Conservation (phyloP, 2,888 invertebrate genomes). For the Ctena decussata region DNA sequence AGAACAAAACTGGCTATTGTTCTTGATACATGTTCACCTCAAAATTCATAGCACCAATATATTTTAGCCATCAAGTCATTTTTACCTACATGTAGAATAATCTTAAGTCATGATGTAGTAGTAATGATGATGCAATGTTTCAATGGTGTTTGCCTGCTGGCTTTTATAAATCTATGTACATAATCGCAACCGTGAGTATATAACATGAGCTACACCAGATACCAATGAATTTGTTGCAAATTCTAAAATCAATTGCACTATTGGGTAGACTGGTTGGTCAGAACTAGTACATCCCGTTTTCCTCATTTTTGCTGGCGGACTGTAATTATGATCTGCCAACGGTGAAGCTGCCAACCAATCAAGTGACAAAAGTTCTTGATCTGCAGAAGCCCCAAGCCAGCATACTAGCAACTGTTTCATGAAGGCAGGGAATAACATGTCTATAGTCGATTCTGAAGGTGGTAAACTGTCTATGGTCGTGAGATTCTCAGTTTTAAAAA, state of each 20-base stretch:
- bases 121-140: too few species aligned
- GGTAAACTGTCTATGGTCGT: slow-evolving; percentile 76
- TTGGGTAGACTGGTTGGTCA: slow-evolving; percentile 41
- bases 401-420: slow-evolving; percentile 73
- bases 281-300: background rate
- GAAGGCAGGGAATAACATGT: slow-evolving; percentile 73
- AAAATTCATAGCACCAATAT: too few species aligned
- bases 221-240: slow-evolving; percentile 79
- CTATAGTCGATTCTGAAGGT: slow-evolving; percentile 68
- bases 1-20: too few species aligned
- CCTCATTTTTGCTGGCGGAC: slow-evolving; percentile 13
- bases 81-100: too few species aligned
- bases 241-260: slow-evolving; percentile 81
- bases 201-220: slow-evolving; percentile 81
- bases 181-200: slow-evolving; percentile 71
- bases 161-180: too few species aligned
- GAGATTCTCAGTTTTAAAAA: slow-evolving; percentile 76
- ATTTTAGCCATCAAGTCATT: too few species aligned
- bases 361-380: background rate
- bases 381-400: slow-evolving; percentile 68
- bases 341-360: slow-evolving; percentile 7
- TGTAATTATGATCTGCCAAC: slow-evolving; percentile 58
- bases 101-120: too few species aligned
- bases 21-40: too few species aligned
- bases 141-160: too few species aligned